These are phyloP conservation scores for Hemiprocne comata DNA, from an alignment of 2,113 vertebrate species.

Conservation along the genomic window DNA sequence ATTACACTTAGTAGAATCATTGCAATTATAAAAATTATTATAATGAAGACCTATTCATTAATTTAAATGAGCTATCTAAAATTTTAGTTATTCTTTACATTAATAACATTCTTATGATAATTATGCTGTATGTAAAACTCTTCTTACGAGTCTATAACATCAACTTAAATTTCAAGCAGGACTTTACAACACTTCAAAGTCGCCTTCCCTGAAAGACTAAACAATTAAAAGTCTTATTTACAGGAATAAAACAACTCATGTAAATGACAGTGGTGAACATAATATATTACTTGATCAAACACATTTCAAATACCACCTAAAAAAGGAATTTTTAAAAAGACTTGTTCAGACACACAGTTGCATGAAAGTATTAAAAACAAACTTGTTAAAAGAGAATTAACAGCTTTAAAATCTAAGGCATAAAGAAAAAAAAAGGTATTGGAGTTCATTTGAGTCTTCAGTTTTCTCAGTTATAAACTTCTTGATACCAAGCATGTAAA, in stretches of 20 bases:
- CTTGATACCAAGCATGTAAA: background rate
- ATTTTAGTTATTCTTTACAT: background rate
- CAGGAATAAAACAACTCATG: background rate
- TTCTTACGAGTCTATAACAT: background rate
- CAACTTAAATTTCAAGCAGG: background rate
- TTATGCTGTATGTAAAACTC: background rate
- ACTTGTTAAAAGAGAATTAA: background rate
- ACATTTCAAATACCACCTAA: background rate
- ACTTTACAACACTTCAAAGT: background rate
- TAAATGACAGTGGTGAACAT: slow-evolving; percentile 24
- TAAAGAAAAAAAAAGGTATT: background rate
- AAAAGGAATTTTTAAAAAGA: background rate
- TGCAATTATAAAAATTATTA: background rate
- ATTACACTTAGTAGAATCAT: background rate
- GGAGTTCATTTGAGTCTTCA: background rate
- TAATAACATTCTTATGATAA: background rate
- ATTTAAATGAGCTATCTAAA: background rate
- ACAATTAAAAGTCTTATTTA: slow-evolving; percentile 20
- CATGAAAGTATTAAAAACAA: background rate
- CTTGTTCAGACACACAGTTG: background rate
- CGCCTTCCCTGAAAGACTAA: slow-evolving; percentile 22
- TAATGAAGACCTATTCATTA: background rate
- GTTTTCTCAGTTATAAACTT: background rate
- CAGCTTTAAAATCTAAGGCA: background rate
- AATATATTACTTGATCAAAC: background rate